Percentiles rank a stretch among this genome's conserved stretches.
Evolutionary conservation across 2,888 invertebrate genomes (phyloP).

Genomic region (Campoplex capitator): DNA sequence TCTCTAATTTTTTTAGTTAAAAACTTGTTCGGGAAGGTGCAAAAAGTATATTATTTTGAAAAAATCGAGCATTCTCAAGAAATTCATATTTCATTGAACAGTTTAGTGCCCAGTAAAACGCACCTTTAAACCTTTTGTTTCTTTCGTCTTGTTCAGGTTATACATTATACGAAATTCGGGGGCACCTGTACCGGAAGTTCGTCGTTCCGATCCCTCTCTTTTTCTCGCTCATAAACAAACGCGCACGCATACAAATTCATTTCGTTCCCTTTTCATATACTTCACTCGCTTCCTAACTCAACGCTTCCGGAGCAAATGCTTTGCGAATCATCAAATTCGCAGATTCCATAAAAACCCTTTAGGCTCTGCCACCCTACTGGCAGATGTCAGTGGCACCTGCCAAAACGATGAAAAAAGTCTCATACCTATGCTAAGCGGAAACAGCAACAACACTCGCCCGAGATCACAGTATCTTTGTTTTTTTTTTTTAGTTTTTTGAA

Average conservation of each 20-base stretch:
- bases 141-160: neutral
- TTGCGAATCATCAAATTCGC: constrained; percentile 44
- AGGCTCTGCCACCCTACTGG: constrained; percentile 3
- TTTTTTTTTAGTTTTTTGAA: neutral
- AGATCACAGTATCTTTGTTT: neutral
- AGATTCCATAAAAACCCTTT: constrained; percentile 44
- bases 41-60: neutral
- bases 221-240: neutral
- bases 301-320: constrained; percentile 42
- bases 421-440: constrained; percentile 19
- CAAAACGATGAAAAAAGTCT: constrained; percentile 37
- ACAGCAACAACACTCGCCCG: neutral
- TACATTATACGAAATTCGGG: neutral
- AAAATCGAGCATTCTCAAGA: neutral
- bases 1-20: neutral
- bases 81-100: neutral
- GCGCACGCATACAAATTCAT: constrained; percentile 21
- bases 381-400: constrained; percentile 61
- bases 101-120: neutral
- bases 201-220: neutral
- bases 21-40: neutral
- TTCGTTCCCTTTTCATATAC: neutral
- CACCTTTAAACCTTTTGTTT: neutral
- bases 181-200: constrained; percentile 57
- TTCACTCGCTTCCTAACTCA: neutral